phyloP scores from a whole-genome alignment of 2,113 vertebrate genomes.

The Ceuthmochares aereus region DNA sequence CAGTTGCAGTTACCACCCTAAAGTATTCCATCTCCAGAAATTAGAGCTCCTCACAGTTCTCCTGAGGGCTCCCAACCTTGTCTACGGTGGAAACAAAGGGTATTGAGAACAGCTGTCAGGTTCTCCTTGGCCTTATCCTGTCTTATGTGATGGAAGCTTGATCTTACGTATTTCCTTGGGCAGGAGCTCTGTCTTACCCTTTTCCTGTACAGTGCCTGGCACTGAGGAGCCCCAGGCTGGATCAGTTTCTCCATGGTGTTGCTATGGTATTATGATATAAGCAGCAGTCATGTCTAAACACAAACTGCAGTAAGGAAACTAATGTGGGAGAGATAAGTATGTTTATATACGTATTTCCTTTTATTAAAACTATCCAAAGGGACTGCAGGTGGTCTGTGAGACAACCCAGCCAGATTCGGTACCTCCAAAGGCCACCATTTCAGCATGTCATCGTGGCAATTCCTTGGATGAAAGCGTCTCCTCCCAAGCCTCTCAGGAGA shows the following conservation, averaged over 20 bases:
- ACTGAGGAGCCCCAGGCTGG: not conserved
- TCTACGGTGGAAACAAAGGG: not conserved
- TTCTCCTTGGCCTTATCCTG: not conserved
- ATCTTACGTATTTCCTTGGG: not conserved
- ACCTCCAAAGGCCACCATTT: constrained; percentile 81
- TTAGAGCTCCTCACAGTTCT: not conserved
- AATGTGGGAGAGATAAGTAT: not conserved
- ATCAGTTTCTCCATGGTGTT: not conserved
- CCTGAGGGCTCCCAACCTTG: not conserved
- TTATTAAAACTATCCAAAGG: constrained; percentile 72
- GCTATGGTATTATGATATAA: not conserved
- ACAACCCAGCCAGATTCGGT: constrained; percentile 83
- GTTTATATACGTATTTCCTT: not conserved
- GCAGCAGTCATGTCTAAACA: not conserved
- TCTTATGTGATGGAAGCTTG: not conserved
- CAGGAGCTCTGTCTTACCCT: not conserved
- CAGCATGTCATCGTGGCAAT: constrained; percentile 91
- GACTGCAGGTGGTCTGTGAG: constrained; percentile 93
- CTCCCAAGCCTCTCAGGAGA: constrained; percentile 85
- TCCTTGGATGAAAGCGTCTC: constrained; percentile 91
- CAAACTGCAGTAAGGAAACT: not conserved
- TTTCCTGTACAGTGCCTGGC: not conserved
- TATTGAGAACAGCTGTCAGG: not conserved
- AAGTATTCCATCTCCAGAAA: not conserved
- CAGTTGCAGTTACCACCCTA: not conserved